Evolutionary conservation across 2,797 vertebrate genomes (phyloP).

Genomic region (Chrysocyon brachyurus): DNA sequence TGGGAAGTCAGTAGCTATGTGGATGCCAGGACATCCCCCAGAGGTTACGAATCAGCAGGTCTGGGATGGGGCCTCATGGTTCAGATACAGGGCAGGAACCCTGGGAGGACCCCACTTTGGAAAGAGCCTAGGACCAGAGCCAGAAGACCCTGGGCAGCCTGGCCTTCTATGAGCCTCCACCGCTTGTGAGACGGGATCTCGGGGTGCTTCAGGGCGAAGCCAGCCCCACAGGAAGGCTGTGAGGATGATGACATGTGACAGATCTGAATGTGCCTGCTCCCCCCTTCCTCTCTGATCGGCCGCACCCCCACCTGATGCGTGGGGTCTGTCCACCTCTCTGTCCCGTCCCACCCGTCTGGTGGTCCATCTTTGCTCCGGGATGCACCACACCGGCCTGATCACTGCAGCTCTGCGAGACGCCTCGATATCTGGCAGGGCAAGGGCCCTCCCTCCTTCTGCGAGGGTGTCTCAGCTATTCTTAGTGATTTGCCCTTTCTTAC

Average conservation of each 20-base stretch:
- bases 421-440: not conserved
- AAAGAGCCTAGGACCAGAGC: not conserved
- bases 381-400: not conserved
- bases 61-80: accelerated
- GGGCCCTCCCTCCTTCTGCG: accelerated
- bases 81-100: not conserved
- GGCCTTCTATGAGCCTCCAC: not conserved
- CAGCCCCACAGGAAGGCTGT: not conserved
- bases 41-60: not conserved
- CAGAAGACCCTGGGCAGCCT: not conserved
- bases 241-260: accelerated
- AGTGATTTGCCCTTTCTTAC: not conserved
- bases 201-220: not conserved
- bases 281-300: not conserved
- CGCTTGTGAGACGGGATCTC: not conserved
- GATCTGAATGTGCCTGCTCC: not conserved
- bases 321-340: not conserved
- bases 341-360: accelerated
- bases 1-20: not conserved
- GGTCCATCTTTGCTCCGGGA: not conserved
- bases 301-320: accelerated
- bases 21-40: not conserved
- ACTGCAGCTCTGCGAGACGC: not conserved
- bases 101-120: not conserved
- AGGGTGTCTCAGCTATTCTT: not conserved